Base-by-base conservation (phyloP, 2,113 vertebrate genomes). In the Strix uralensis region DNA sequence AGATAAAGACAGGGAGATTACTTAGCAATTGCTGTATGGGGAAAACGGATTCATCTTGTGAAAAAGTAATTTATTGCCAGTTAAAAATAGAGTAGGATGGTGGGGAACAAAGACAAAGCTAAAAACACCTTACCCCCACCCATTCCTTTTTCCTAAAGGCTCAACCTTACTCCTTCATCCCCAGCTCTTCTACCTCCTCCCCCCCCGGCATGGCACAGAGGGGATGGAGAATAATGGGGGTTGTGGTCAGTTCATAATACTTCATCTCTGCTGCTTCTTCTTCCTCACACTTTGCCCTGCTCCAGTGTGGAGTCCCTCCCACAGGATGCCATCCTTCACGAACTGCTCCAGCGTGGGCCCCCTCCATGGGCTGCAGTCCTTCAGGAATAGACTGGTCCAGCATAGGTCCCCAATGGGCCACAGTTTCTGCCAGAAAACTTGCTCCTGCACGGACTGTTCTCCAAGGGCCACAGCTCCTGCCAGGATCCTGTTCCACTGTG, bases 171-270 rank as follows among this genome's bases (percentile, higher is more conserved):
- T 86, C 23, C 58, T 49, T 81, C 20, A 40, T 81, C 78, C 65
- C n/a, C 18, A 12, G 27, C 42, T 78, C n/a, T 92, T 81, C 38
- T 51, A 13, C 16, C 15, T 67, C 18, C 22, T 77, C 3, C 2
- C 17, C 8, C 30, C 30, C 34, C 19, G 2, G 26, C 47, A 59
- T 2, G 3, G 63, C 32, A 32, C 5, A 2, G 42, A 1, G 32
- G 11, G 13, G 11, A 16, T 63, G 44, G 29, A 49, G 46, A 11
- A 27, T 79, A 44, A 15, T 23, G 23, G 19, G 25, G 23, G 1
- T 32, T 78, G 21, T 3, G 2, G 47, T 78, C 59, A 73, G 44
- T 72, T 75, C 4, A 1, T 69, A 71, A 46, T 16, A 11, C 14
- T 66, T 72, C 2, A 0, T 62, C 30, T 70, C 12, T 66, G 42